These are phyloP conservation scores for Apamea sordens DNA, from an alignment of 2,888 invertebrate species.

Conservation along the genomic window DNA sequence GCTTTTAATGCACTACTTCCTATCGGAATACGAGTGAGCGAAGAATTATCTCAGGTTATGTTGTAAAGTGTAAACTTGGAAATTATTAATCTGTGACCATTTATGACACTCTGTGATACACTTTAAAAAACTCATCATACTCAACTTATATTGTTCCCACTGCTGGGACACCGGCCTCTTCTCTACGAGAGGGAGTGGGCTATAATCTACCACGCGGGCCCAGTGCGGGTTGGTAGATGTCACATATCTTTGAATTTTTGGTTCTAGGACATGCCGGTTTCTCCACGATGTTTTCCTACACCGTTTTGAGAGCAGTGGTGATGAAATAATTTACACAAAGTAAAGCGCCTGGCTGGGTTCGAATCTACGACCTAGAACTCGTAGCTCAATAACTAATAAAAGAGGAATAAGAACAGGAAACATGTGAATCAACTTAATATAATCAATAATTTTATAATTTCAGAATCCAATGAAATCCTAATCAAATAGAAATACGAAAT, in stretches of 20 bases:
- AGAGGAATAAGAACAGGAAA: neutral
- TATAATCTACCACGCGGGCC: too few species aligned
- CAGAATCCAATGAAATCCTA: conserved; percentile 17
- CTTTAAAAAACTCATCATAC: neutral
- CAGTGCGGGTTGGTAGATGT: too few species aligned
- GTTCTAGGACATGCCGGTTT: too few species aligned
- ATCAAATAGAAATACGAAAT: conserved; percentile 10
- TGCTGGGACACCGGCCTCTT: too few species aligned
- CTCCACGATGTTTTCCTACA: too few species aligned
- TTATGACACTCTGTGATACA: neutral
- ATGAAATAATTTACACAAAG: too few species aligned
- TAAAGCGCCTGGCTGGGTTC: too few species aligned
- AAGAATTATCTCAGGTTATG: neutral
- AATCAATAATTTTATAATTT: neutral
- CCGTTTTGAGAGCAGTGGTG: too few species aligned
- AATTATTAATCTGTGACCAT: neutral
- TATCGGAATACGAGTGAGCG: neutral
- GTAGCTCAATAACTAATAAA: neutral
- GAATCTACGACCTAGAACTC: too few species aligned
- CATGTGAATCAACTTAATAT: neutral
- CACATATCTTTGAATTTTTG: too few species aligned
- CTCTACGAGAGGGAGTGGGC: too few species aligned
- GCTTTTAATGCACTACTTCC: conserved; percentile 30
- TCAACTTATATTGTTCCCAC: too few species aligned
- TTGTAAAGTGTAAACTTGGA: neutral